phyloP scores from a whole-genome alignment of 2,888 invertebrate species.

The Carcina quercana region DNA sequence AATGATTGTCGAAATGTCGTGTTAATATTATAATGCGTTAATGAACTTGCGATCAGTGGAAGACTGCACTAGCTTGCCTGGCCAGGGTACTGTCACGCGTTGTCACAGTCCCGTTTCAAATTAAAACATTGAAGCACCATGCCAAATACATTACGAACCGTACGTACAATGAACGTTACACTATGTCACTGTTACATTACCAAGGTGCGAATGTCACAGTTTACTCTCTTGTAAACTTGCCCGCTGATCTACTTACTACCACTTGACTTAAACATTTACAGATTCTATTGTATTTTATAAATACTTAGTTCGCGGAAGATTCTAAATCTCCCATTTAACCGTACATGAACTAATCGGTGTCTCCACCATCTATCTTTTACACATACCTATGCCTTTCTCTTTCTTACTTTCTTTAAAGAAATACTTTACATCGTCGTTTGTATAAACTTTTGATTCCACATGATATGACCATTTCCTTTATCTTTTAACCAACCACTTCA shows the following conservation, averaged over 20 bases:
- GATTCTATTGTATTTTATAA: conserved; percentile 62
- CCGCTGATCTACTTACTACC: conserved; percentile 41
- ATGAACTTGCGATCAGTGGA: conserved; percentile 48
- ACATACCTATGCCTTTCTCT: conserved; percentile 49
- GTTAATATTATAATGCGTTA: conserved; percentile 1
- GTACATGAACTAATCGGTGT: conserved; percentile 54
- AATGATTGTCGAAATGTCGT: too few species aligned
- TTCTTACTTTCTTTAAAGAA: too few species aligned
- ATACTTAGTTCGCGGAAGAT: conserved; percentile 64
- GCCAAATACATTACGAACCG: conserved; percentile 52
- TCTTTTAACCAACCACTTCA: conserved; percentile 43
- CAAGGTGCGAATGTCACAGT: conserved; percentile 18
- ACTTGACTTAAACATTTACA: conserved; percentile 37
- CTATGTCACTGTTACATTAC: conserved; percentile 20
- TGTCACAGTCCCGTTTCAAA: conserved; percentile 47
- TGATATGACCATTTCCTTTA: conserved; percentile 67
- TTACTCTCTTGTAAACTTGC: conserved; percentile 33
- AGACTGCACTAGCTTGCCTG: conserved; percentile 58
- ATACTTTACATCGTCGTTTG: conserved; percentile 53
- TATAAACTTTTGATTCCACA: conserved; percentile 59
- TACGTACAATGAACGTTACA: conserved; percentile 23
- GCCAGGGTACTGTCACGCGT: conserved; percentile 57
- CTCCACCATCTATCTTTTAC: conserved; percentile 54
- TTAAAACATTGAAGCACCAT: conserved; percentile 62
- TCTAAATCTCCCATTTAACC: conserved; percentile 61